phyloP scores from a whole-genome alignment of 35 echinoderm and acorn worm genomes.

The Ophioderma brevispina region DNA sequence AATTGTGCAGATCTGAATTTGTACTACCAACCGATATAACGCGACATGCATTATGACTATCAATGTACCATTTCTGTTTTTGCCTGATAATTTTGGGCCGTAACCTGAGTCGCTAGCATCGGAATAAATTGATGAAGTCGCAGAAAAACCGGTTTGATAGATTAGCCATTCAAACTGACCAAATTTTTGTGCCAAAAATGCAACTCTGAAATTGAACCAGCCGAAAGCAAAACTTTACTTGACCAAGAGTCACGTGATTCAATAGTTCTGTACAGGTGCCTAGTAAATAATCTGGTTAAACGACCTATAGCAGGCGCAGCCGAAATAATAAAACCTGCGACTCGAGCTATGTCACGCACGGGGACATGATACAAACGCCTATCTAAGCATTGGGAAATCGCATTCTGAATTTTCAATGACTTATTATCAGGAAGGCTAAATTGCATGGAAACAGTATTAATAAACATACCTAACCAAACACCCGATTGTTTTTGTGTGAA shows the following conservation, averaged over 20 bases:
- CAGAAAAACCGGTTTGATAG: background rate
- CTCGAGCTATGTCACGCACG: background rate
- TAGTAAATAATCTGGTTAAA: slow-evolving; percentile 18
- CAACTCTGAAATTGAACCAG: background rate
- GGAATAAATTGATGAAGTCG: slow-evolving; percentile 20
- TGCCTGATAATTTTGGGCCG: background rate
- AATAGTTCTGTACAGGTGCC: slow-evolving; percentile 14
- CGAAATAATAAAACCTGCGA: slow-evolving; percentile 28
- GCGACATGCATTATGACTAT: slow-evolving; percentile 14
- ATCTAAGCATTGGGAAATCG: background rate
- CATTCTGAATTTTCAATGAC: background rate
- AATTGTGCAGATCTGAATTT: background rate
- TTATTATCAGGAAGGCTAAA: slow-evolving; percentile 23
- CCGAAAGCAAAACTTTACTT: background rate
- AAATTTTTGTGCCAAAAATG: slow-evolving; percentile 3
- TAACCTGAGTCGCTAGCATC: slow-evolving; percentile 22
- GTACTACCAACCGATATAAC: background rate
- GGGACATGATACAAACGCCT: background rate
- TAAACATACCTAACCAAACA: background rate
- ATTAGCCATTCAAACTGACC: background rate
- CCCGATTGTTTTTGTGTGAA: slow-evolving; percentile 26
- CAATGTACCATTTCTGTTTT: slow-evolving; percentile 12
- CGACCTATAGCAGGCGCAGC: slow-evolving; percentile 1
- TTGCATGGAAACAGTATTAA: slow-evolving; percentile 26
- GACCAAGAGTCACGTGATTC: slow-evolving; percentile 31